Evolutionary conservation across 2,113 vertebrate species (phyloP), one percentile per base, ranked within the genome.

Genomic region (Leuciscus idus): DNA sequence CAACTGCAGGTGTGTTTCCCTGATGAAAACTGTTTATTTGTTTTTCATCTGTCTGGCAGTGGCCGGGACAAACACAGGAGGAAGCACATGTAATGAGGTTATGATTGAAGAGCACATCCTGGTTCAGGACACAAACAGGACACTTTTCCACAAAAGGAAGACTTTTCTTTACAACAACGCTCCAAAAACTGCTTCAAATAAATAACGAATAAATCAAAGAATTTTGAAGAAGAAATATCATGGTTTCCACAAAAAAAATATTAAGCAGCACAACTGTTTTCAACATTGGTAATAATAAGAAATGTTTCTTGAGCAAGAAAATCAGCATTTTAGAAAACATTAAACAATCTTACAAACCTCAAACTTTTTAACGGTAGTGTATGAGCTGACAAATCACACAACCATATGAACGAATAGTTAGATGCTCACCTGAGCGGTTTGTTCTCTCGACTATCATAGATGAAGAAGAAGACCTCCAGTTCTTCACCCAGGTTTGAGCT

Each of bases 401-500:
- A 57, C 19, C 19, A 8, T 57, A 57, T 39, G 46, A 55, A 33
- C 28, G 77, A 78, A 28, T 70, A 89, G 90, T 90, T 59, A 91
- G 19, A 13, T 8, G 6, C 10, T 75, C 92, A 97, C 97, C 97
- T 98, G 92, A 98, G 97, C 0, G 98, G 97, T 0, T 96, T 93
- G 87, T 96, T 98, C 93, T 99, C 98, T 93, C 96, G 97, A 80
- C 97, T 97, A 64, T 99, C 98, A 52, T 97, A 99, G 85, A 99
- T 97, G 39, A 97, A 98, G 90, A 99, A 98, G 91, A 98, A 96
- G 80, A 99, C 97, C 90, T 99, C 98, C 0, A 99, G 95, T 88
- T 99, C 98, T 83, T 99, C 98, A 39, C 98, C 98, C 70, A 99
- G 92, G 84, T 99, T 99, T 87, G 96, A 97, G 55, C 97, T 98